Base-by-base conservation (phyloP, 2,888 invertebrate species). In the Callyntrura sp. region DNA sequence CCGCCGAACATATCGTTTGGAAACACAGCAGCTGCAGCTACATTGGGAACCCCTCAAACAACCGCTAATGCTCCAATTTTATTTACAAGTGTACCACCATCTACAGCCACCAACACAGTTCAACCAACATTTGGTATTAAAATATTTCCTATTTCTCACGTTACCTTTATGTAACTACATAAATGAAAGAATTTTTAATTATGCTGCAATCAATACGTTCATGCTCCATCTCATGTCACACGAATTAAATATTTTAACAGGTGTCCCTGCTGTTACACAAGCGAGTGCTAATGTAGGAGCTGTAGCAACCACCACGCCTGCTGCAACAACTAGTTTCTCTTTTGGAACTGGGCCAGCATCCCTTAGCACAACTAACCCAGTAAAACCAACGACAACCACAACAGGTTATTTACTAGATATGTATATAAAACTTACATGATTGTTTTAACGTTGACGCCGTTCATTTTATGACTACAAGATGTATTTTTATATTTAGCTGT, bases 191-290 rank as follows among this genome's bases (percentile, higher is more conserved):
- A n/a, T n/a, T n/a, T n/a, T n/a, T n/a, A n/a, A n/a, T n/a, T n/a
- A n/a, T n/a, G n/a, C n/a, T n/a, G n/a, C n/a, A n/a, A n/a, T n/a
- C n/a, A n/a, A n/a, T n/a, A n/a, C n/a, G n/a, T n/a, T n/a, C n/a
- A n/a, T n/a, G n/a, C n/a, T n/a, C n/a, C n/a, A n/a, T n/a, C n/a
- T n/a, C n/a, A n/a, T n/a, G 51, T 35, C 51, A 51, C 9, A 14
- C 9, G n/a, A n/a, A n/a, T n/a, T 11, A 2, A 51, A n/a, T 51
- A 51, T 11, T 51, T 60, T 12, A 17, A n/a, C 20, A 84, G 84
- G 70, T 5, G 28, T 70, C 0, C 78, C 93, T 5, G 85, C 93
- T 6, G 89, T 94, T 12, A 91, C 94, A 1, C 92, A 94, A n/a
- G 90, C 76, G 17, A 55, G 62, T 25, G 20, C 76, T 5, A 25